Evolutionary conservation across 2,797 vertebrate species (phyloP), one percentile per base, ranked within the genome.

Genomic region (Neoniphon sammara): DNA sequence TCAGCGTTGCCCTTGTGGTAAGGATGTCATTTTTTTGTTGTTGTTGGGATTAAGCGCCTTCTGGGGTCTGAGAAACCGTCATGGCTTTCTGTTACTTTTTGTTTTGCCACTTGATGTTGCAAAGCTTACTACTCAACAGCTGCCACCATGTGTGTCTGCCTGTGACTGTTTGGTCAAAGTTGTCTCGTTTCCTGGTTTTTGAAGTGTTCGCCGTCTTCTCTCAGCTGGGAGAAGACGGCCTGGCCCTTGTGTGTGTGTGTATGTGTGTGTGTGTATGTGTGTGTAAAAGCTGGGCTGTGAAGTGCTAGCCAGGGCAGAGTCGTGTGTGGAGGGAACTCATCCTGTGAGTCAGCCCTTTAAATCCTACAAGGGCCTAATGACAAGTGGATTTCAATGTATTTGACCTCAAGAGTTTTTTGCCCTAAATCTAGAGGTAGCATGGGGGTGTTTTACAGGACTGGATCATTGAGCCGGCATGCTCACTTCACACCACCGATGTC

Each of bases 371-470:
- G 87, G 66, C 82, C 58, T 65, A 68, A 81, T 70, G 65, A 81
- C 66, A 77, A 75, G 68, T 74, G 70, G 87, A 82, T 87, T 89
- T 87, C 68, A 78, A 66, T 80, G 81, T 90, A 75, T 90, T 87
- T 79, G 69, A 87, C 85, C 88, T 88, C 50, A 0, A 79, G 23
- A 55, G 44, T 62, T 47, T 62, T 81, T 80, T 78, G 56, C 85
- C 87, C 84, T 74, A 55, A 85, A 80, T 84, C 75, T 89, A 89
- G 87, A 91, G 82, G 87, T 92, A 93, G 91, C 87, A 87, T 87
- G 87, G 91, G 91, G 78, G 91, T 71, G 83, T 88, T 87, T 82
- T 71, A 80, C 77, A 88, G 80, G 87, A 72, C 85, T 53, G 91
- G 92, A 85, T 76, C 90, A 88, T 85, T 91, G 91, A 93, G 87